A percentile compares a stretch with the other conserved stretches of the same genome.
These are phyloP conservation scores for Pimephales promelas DNA, from an alignment of 2,113 vertebrate species.

Conservation along the genomic window DNA sequence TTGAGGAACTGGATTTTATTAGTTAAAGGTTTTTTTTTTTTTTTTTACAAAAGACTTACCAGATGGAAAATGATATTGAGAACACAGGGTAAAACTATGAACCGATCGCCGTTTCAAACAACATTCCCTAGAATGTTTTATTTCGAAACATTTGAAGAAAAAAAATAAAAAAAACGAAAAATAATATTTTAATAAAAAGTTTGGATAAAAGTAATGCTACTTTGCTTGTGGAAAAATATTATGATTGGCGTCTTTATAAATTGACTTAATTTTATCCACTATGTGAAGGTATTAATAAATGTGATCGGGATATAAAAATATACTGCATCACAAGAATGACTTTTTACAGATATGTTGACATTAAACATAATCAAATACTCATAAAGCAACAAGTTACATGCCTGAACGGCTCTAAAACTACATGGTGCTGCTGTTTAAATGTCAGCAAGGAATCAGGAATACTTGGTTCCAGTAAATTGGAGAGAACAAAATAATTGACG, in stretches of 20 bases:
- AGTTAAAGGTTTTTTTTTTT: neutral
- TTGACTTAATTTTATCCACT: neutral
- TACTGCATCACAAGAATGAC: neutral
- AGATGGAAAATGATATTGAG: neutral
- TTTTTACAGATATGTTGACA: conserved; percentile 8
- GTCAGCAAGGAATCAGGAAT: neutral
- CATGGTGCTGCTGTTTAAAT: conserved; percentile 6
- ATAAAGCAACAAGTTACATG: neutral
- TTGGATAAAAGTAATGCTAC: too few species aligned
- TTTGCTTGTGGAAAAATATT: neutral
- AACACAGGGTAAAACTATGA: neutral
- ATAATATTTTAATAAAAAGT: neutral
- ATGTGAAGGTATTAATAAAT: too few species aligned
- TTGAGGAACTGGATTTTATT: neutral
- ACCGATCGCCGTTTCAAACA: neutral
- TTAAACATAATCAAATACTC: neutral
- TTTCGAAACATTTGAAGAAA: neutral
- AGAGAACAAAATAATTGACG: neutral
- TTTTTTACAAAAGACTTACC: neutral
- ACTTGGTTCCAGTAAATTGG: neutral
- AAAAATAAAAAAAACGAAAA: neutral
- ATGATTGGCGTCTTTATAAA: neutral
- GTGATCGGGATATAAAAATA: neutral
- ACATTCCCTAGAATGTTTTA: neutral
- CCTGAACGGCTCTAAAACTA: neutral